Conservation (phyloP, 64 coral and sea anemone species). For the Actinia equina region DNA sequence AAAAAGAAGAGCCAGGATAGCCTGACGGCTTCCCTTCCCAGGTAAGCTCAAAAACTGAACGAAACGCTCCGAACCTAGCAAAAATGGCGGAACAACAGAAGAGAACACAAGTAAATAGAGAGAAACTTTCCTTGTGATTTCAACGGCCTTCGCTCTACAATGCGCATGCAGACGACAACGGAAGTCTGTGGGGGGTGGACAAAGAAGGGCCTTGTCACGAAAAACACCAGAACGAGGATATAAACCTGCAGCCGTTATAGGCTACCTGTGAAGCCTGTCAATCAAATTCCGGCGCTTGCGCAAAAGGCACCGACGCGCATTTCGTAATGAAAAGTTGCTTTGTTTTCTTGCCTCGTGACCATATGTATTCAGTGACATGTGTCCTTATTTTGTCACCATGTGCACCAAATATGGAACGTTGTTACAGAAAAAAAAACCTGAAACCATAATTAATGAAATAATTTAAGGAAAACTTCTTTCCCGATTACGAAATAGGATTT, state of each 20-base stretch:
- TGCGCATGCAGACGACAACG: slow-evolving; percentile 28
- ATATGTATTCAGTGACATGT: slow-evolving; percentile 11
- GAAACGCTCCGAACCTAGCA: neutral
- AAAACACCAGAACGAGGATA: neutral
- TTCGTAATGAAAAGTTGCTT: slow-evolving; percentile 7
- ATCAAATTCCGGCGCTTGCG: slow-evolving; percentile 3
- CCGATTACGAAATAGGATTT: slow-evolving; percentile 15
- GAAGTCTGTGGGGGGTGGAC: neutral
- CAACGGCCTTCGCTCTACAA: slow-evolving; percentile 27
- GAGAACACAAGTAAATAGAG: slow-evolving; percentile 36
- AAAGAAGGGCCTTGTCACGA: neutral
- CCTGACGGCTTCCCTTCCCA: slow-evolving; percentile 23
- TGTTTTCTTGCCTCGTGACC: slow-evolving; percentile 26
- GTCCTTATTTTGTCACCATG: slow-evolving; percentile 11
- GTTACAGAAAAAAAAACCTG: neutral
- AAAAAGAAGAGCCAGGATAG: slow-evolving; percentile 28
- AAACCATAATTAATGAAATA: neutral
- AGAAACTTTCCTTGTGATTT: slow-evolving; percentile 17
- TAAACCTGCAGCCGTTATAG: neutral
- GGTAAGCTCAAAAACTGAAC: slow-evolving; percentile 9
- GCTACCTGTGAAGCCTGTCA: slow-evolving; percentile 11
- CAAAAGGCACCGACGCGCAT: neutral
- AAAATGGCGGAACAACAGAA: slow-evolving; percentile 27
- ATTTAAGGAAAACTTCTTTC: neutral
- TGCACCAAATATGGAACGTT: slow-evolving; percentile 23